phyloP scores from a whole-genome alignment of 1,140 invertebrate genomes.

The Argopecten irradians region DNA sequence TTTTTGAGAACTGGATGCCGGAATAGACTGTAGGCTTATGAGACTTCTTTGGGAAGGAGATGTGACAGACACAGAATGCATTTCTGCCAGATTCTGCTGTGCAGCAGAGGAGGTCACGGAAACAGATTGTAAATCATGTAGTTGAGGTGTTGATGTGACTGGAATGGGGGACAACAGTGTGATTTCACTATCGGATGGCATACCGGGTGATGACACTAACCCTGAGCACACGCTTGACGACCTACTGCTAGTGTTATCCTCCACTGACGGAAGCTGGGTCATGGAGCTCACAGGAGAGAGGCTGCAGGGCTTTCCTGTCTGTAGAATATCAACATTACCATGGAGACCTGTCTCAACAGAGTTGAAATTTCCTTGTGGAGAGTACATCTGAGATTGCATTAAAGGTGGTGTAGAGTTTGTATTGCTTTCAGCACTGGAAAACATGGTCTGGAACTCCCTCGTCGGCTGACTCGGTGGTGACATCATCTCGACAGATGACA shows the following conservation, averaged over 20 bases:
- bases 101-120: not conserved
- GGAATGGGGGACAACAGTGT: not conserved
- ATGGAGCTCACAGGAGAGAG: not conserved
- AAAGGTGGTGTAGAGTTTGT: not conserved
- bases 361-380: not conserved
- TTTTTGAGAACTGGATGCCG: not conserved
- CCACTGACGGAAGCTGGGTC: not conserved
- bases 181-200: not conserved
- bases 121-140: not conserved
- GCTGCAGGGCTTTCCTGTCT: not conserved
- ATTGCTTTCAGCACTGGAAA: not conserved
- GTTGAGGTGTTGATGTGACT: not conserved
- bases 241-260: not conserved
- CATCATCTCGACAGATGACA: not conserved
- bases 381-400: not conserved
- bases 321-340: not conserved
- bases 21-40: constrained; percentile 13
- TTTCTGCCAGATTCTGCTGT: not conserved
- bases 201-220: not conserved
- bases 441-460: not conserved
- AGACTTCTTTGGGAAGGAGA: not conserved
- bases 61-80: not conserved
- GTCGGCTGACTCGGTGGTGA: not conserved
- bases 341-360: not conserved
- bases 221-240: not conserved